Conservation (phyloP, 2,113 vertebrate species). For the Phyllopteryx taeniolatus region DNA sequence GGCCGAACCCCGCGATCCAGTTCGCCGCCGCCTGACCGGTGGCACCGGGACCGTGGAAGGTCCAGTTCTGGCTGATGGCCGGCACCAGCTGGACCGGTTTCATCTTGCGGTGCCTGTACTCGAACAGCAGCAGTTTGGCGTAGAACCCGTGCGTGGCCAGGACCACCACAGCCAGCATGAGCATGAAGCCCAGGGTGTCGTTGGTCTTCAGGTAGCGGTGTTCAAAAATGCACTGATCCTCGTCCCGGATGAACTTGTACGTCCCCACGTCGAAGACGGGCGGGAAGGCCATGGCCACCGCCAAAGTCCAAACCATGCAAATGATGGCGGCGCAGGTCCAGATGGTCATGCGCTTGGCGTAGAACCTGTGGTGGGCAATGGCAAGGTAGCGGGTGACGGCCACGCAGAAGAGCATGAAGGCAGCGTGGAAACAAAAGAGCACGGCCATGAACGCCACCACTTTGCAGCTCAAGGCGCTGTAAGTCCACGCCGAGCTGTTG, state of each 20-base stretch:
- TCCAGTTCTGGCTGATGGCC: constrained; percentile 95
- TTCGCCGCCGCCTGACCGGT: constrained; percentile 92
- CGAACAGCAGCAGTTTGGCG: constrained; percentile 89
- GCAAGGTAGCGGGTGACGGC: constrained; percentile 93
- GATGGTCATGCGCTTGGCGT: constrained; percentile 92
- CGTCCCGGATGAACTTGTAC: constrained; percentile 90
- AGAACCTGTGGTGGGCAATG: constrained; percentile 92
- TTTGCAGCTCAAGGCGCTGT: constrained; percentile 89
- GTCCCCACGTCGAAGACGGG: constrained; percentile 91
- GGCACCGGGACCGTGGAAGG: constrained; percentile 91
- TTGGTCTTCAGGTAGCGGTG: constrained; percentile 94
- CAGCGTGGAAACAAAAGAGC: constrained; percentile 91
- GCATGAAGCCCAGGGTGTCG: constrained; percentile 93
- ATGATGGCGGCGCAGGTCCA: constrained; percentile 91
- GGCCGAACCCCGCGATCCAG: constrained; percentile 92
- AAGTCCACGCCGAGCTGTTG: constrained; percentile 89
- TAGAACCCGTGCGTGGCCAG: constrained; percentile 91
- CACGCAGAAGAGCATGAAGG: constrained; percentile 94
- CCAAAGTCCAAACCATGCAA: constrained; percentile 93
- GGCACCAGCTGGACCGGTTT: constrained; percentile 92
- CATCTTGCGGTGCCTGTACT: constrained; percentile 94
- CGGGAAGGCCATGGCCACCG: constrained; percentile 91
- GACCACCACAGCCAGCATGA: constrained; percentile 91
- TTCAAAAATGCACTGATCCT: constrained; percentile 94
- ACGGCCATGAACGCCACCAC: constrained; percentile 93